These are phyloP conservation scores for Dinocampus coccinellae DNA, from an alignment of 2,888 invertebrate genomes.

Conservation along the genomic window DNA sequence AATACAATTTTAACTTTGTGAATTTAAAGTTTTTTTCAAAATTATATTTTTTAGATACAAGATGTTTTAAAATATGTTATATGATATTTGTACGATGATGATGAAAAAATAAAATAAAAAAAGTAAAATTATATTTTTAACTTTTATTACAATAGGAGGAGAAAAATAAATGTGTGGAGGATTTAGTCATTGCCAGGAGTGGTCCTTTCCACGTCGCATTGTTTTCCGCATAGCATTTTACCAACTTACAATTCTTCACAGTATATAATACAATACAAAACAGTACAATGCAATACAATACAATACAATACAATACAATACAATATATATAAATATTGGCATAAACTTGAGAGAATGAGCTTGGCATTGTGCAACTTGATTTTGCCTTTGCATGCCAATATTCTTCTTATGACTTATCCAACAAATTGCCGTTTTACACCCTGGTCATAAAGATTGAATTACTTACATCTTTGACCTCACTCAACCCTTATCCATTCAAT, in stretches of 20 bases:
- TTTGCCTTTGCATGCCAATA: constrained; percentile 35
- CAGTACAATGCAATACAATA: too few species aligned
- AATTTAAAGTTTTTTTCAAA: too few species aligned
- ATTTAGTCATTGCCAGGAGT: not conserved
- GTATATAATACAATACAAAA: too few species aligned
- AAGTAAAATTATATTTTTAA: constrained; percentile 3
- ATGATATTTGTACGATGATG: too few species aligned
- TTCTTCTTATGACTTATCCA: constrained; percentile 21
- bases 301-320: too few species aligned
- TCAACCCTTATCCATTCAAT: not conserved
- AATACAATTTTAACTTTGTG: not conserved
- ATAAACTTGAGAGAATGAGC: constrained; percentile 6
- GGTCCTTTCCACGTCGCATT: constrained; percentile 14
- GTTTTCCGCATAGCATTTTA: constrained; percentile 21
- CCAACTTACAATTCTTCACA: constrained; percentile 2
- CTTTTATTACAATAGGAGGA: constrained; percentile 4
- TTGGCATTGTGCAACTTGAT: constrained; percentile 29
- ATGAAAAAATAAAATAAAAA: too few species aligned
- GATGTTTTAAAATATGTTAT: too few species aligned
- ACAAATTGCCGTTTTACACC: constrained; percentile 42
- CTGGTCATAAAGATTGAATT: not conserved
- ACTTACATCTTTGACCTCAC: not conserved
- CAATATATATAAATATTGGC: constrained; percentile 7
- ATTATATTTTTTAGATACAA: too few species aligned
- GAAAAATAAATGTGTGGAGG: not conserved